Evolutionary conservation across 2,888 invertebrate species (phyloP), one percentile per base, ranked within the genome.

Genomic region (Sarcophaga variegata): DNA sequence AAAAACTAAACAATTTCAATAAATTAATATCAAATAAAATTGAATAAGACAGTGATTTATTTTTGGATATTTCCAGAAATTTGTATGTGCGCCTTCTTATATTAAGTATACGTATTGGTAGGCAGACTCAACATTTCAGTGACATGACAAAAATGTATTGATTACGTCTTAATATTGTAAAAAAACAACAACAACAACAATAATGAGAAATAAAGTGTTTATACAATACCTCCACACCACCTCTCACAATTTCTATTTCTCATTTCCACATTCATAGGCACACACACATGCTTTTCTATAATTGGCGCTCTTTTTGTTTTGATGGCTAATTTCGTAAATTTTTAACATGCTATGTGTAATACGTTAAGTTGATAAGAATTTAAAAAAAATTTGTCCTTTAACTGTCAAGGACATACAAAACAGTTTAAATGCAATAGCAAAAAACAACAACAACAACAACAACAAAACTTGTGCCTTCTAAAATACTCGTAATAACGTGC

Each of bases 61-160:
- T 62, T 66, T n/a, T 54, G 59, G 59, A 11, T 59, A 71, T 27
- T 71, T 71, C 59, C 37, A 71, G 10, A n/a, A 71, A 59, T 59
- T 59, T n/a, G 11, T 37, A 12, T 59, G 17, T 14, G 3, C 17
- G 54, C 14, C 54, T 54, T 17, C 54, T 45, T 37, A 87, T 87
- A 87, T 87, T 83, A 87, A 84, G 87, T 87, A 87, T 87, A 87
- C 87, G 87, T 76, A 81, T 76, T 66, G 87, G 45, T 64, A 74
- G 71, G 74, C 86, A 49, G 66, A 83, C 49, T 37, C 37, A 37
- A 54, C 83, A 78, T 79, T 78, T 78, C 75, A 78, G 72, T 64
- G 67, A 60, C 63, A 47, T 37, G 37, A 37, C 37, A 37, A 37
- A 67, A 83, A 54, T 63, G 66, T 78, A 70, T 64, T 71, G 66